Conservation (phyloP, 2,888 invertebrate species). For the Endomychus coccineus region DNA sequence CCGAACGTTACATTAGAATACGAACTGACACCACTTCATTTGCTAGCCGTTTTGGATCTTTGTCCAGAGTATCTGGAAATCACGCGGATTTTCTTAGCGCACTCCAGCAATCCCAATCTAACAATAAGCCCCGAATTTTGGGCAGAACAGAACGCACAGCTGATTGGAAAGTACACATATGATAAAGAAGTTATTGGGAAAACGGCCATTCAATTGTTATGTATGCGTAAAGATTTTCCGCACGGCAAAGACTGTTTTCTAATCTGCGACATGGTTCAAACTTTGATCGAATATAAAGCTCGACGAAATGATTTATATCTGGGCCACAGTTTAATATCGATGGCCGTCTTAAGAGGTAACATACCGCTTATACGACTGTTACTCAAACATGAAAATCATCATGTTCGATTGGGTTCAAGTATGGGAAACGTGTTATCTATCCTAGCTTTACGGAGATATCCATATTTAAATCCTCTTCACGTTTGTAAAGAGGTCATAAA, state of each 20-base stretch:
- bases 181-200: conserved; percentile 31
- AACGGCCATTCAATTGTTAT: conserved; percentile 37
- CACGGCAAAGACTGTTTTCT: conserved; percentile 25
- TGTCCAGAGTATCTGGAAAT: conserved; percentile 25
- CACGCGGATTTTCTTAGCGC: conserved; percentile 26
- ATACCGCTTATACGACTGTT: conserved; percentile 28
- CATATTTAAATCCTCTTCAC: conserved; percentile 23
- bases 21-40: conserved; percentile 33
- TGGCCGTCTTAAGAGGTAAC: conserved; percentile 38
- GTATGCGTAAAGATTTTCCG: conserved; percentile 35
- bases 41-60: conserved; percentile 30
- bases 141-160: conserved; percentile 26
- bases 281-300: conserved; percentile 25
- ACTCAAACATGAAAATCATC: conserved; percentile 30
- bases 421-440: conserved; percentile 38
- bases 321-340: conserved; percentile 37
- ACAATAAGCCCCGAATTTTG: conserved; percentile 31
- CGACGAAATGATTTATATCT: conserved; percentile 29
- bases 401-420: conserved; percentile 28
- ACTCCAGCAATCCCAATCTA: conserved; percentile 32
- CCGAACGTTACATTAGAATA: conserved; percentile 29
- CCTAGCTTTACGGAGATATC: conserved; percentile 32
- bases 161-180: conserved; percentile 20
- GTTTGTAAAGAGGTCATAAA: conserved; percentile 28
- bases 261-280: conserved; percentile 23